phyloP scores from a whole-genome alignment of 2,888 invertebrate species.

The Odontocerum albicorne region DNA sequence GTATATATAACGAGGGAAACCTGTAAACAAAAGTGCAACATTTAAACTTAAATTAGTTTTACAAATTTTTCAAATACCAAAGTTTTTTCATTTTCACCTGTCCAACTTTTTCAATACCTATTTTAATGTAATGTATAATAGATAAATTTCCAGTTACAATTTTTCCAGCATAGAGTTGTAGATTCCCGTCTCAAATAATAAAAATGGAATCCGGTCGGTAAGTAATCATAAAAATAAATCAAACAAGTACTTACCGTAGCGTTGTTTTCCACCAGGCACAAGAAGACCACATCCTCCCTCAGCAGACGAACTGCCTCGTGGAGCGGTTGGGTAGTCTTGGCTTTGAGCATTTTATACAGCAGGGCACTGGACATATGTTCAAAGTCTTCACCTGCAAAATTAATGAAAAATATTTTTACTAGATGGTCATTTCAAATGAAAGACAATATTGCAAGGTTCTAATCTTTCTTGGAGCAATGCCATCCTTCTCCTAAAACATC shows the following conservation, averaged over 20 bases:
- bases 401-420: neutral
- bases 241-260: constrained; percentile 69
- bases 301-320: constrained; percentile 86
- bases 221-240: neutral
- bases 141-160: no score
- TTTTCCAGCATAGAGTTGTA: no score
- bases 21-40: no score
- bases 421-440: neutral
- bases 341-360: constrained; percentile 87
- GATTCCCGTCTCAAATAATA: no score
- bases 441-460: neutral
- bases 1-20: no score
- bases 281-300: constrained; percentile 92
- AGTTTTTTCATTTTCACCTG: no score
- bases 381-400: constrained; percentile 77
- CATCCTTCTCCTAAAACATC: no score
- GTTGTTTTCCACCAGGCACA: constrained; percentile 90
- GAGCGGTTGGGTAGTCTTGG: constrained; percentile 83
- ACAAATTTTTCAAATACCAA: no score
- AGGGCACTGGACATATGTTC: constrained; percentile 90
- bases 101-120: no score
- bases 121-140: no score
- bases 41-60: no score
- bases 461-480: no score
- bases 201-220: neutral